Base-by-base conservation (phyloP, 1,140 invertebrate genomes). In the Zaprionus ghesquierei region DNA sequence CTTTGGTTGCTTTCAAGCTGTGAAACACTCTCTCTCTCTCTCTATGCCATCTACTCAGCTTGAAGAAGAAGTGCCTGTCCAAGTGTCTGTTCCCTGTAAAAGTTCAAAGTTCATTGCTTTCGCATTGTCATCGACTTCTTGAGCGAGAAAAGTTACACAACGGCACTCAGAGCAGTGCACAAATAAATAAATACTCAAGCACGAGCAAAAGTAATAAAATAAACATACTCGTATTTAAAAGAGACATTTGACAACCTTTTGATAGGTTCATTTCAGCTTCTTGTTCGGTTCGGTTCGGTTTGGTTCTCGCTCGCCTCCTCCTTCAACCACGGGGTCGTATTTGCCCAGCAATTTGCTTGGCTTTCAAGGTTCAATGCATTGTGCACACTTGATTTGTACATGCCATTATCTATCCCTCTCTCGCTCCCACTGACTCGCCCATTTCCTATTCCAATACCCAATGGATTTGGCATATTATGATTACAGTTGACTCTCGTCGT, bases 231-330 rank as follows among this genome's bases (percentile, higher is more conserved):
- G 63, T 60, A 87, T 86, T 86, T 87, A 86, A 86, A 82, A 81
- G 81, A 76, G 81, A 86, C 82, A 86, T 87, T 82, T 82, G 81
- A 86, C 81, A 86, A 86, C 75, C 79, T 81, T 75, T 82, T 86
- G 81, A 86, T 79, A 87, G 81, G 82, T 87, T 87, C 82, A 86
- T 87, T 87, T 85, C 79, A 66, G 61, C 66, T 81, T 64, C 55
- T 72, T 49, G 78, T 69, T 69, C 73, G 22, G 10, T 72, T 53
- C 66, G 27, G 22, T 59, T 27, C 31, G 1, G 20, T 12, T 9
- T 13, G 29, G 10, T 22, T 33, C 56, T 31, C 56, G n/a, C 62
- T 60, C 61, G 23, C 60, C 60, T 60, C 56, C 58, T 0, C 6
- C 25, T 6, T 59, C 13, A 38, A 20, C 41, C 25, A 2, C 46